Conservation (phyloP, 64 coral and sea anemone genomes). For the Montipora capricornis region DNA sequence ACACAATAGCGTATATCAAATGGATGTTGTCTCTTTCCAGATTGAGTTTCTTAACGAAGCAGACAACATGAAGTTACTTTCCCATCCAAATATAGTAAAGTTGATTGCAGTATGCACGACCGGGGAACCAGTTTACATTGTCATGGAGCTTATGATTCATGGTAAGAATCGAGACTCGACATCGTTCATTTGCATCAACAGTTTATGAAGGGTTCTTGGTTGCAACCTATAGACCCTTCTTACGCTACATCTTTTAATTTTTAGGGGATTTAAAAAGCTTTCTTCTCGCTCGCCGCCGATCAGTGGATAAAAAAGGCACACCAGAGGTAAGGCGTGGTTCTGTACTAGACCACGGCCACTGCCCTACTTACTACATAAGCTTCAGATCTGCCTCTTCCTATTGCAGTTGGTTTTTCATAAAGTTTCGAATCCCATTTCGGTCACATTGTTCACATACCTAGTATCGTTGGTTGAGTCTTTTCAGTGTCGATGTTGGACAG, state of each 20-base stretch:
- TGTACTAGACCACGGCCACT: background rate
- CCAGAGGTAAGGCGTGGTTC: conserved; percentile 66
- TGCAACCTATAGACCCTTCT: too few species aligned
- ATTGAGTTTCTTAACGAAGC: conserved; percentile 86
- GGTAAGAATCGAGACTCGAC: conserved; percentile 17
- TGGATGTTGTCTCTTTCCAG: conserved; percentile 23
- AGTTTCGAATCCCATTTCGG: too few species aligned
- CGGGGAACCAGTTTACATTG: conserved; percentile 78
- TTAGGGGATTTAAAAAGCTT: conserved; percentile 86
- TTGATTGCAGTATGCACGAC: conserved; percentile 74
- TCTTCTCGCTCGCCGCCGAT: conserved; percentile 74
- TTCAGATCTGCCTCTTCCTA: too few species aligned
- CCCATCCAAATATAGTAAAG: conserved; percentile 73
- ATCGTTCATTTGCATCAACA: too few species aligned
- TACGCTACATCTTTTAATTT: background rate
- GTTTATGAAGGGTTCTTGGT: too few species aligned
- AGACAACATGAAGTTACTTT: conserved; percentile 81
- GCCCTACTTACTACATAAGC: too few species aligned
- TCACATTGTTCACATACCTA: too few species aligned
- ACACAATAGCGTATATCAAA: too few species aligned
- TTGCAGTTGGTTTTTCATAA: too few species aligned
- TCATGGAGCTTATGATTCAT: conserved; percentile 92
- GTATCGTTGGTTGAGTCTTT: too few species aligned
- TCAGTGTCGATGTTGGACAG: background rate
- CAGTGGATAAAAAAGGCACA: conserved; percentile 43